These are phyloP conservation scores for Lanistes nyassanus DNA, from an alignment of 1,140 invertebrate genomes.

Conservation along the genomic window DNA sequence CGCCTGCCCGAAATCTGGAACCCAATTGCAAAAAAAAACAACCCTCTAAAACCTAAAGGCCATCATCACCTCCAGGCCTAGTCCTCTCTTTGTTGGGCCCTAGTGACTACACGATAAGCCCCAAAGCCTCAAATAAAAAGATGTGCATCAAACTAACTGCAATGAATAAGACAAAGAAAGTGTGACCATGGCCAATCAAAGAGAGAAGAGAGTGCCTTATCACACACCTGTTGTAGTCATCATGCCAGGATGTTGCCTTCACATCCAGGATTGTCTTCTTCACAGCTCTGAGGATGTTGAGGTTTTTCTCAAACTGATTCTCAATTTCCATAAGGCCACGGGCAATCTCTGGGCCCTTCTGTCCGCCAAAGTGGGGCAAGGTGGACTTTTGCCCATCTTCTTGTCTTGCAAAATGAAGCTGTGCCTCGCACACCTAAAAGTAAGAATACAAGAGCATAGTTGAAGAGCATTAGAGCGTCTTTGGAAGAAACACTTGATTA, in stretches of 20 bases:
- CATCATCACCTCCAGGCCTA: too few relatives aligned
- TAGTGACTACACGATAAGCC: too few relatives aligned
- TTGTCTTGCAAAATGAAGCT: constrained; percentile 68
- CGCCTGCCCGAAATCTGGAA: constrained; percentile 64
- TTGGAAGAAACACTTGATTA: too few relatives aligned
- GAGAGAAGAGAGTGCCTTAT: neutral
- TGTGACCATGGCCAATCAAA: neutral
- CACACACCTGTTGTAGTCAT: constrained; percentile 75
- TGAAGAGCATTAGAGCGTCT: too few relatives aligned
- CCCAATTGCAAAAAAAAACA: neutral
- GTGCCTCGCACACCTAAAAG: constrained; percentile 72
- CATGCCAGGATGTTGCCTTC: constrained; percentile 76
- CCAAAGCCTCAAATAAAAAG: too few relatives aligned
- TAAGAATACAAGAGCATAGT: neutral
- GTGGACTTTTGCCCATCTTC: constrained; percentile 64
- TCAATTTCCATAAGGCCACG: constrained; percentile 79
- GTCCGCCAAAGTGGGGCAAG: constrained; percentile 67
- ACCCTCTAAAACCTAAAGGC: too few relatives aligned
- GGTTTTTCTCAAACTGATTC: constrained; percentile 76
- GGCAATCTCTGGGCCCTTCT: constrained; percentile 76
- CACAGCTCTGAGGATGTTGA: constrained; percentile 73
- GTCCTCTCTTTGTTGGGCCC: too few relatives aligned
- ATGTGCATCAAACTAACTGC: neutral
- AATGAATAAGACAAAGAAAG: neutral
- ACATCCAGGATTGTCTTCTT: constrained; percentile 79